Conservation (phyloP, 1,140 invertebrate genomes). For the Drosophila nigrodunni region DNA sequence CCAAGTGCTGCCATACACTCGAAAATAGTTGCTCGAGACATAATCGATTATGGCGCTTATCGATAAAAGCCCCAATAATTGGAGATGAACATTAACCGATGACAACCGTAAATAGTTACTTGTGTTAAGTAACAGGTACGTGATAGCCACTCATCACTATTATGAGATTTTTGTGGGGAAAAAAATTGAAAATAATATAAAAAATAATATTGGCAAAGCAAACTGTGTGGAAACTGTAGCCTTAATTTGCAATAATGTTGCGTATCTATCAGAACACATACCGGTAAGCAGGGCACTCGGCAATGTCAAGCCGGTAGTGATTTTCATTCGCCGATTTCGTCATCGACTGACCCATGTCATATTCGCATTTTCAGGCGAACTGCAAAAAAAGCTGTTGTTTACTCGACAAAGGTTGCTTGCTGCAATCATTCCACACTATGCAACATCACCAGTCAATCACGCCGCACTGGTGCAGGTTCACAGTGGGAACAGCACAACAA, state of each 20-base stretch:
- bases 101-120: conserved; percentile 14
- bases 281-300: conserved; percentile 54
- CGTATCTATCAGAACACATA: conserved; percentile 75
- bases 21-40: neutral
- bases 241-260: conserved; percentile 65
- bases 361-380: conserved; percentile 56
- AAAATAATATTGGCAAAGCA: conserved; percentile 51
- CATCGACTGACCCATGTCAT: conserved; percentile 50
- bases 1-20: neutral
- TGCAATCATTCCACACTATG: conserved; percentile 78
- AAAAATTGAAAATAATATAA: conserved; percentile 55
- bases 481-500: conserved; percentile 47
- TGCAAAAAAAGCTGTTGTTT: conserved; percentile 72
- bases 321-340: conserved; percentile 65
- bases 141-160: conserved; percentile 41
- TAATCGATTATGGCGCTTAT: conserved; percentile 5
- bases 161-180: conserved; percentile 51
- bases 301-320: conserved; percentile 11
- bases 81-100: conserved; percentile 3
- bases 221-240: conserved; percentile 54
- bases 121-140: conserved; percentile 42
- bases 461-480: conserved; percentile 27
- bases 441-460: conserved; percentile 58
- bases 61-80: neutral
- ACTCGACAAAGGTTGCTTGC: conserved; percentile 72